Evolutionary conservation across 2,888 invertebrate species (phyloP).

Genomic region (Apodemia zela): DNA sequence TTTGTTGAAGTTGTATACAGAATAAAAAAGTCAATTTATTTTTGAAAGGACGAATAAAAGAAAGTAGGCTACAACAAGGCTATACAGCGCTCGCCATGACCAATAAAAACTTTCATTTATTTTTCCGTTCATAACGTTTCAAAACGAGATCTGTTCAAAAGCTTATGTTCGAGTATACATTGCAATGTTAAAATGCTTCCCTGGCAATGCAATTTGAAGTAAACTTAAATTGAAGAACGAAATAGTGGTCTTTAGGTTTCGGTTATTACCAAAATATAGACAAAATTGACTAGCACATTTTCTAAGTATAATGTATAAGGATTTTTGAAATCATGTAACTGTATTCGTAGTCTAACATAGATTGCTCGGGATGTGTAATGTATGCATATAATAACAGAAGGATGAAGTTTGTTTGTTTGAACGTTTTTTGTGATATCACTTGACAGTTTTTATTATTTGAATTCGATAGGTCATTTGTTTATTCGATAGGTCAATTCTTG

Average conservation of each 20-base stretch:
- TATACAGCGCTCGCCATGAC: constrained; percentile 14
- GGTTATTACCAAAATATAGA: too few species aligned
- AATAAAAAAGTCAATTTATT: constrained; percentile 10
- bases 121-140: constrained; percentile 20
- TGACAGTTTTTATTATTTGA: too few species aligned
- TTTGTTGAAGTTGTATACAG: constrained; percentile 6
- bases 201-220: constrained; percentile 10
- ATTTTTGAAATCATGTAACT: too few species aligned
- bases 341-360: too few species aligned
- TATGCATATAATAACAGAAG: too few species aligned
- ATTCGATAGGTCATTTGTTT: too few species aligned
- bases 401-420: too few species aligned
- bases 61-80: constrained; percentile 4
- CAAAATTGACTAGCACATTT: too few species aligned
- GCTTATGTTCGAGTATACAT: constrained; percentile 16
- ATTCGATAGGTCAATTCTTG: too few species aligned
- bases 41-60: constrained; percentile 7
- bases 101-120: constrained; percentile 22
- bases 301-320: too few species aligned
- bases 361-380: too few species aligned
- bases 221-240: constrained; percentile 14
- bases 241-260: neutral
- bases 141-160: constrained; percentile 18
- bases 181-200: constrained; percentile 18
- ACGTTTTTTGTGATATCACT: too few species aligned